Evolutionary conservation across 2,113 vertebrate species (phyloP).

Genomic region (Pseudonaja textilis): DNA sequence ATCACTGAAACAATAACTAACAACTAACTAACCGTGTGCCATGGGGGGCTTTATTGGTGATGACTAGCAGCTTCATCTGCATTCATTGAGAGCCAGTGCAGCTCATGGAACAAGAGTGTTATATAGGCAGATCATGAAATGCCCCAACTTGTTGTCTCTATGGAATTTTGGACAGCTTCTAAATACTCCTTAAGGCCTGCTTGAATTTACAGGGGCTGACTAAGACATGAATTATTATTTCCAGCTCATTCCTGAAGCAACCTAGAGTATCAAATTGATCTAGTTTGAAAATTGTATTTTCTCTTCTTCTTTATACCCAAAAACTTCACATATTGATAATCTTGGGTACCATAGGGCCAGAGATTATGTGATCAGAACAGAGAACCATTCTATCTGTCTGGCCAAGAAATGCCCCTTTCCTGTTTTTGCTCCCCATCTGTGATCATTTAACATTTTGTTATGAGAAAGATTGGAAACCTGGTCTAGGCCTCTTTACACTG

Average conservation of each 20-base stretch:
- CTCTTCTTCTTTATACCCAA: not conserved
- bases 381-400: too few species aligned
- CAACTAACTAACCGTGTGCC: too few species aligned
- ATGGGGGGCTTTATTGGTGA: not conserved
- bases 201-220: not conserved
- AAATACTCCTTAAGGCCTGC: not conserved
- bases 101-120: not conserved
- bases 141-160: not conserved
- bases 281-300: not conserved
- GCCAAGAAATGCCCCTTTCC: too few species aligned
- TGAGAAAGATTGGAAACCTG: not conserved
- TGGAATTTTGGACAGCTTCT: not conserved
- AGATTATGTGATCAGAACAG: too few species aligned
- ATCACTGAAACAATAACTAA: too few species aligned
- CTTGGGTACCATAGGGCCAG: too few species aligned
- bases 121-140: not conserved
- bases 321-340: not conserved
- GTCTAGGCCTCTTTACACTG: not conserved
- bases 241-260: too few species aligned
- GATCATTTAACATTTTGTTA: not conserved
- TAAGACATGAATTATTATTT: not conserved
- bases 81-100: not conserved
- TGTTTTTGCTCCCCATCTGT: not conserved
- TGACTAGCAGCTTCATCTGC: not conserved
- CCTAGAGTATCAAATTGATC: not conserved